Evolutionary conservation across 2,113 vertebrate genomes (phyloP).

Genomic region (Ahaetulla prasina): DNA sequence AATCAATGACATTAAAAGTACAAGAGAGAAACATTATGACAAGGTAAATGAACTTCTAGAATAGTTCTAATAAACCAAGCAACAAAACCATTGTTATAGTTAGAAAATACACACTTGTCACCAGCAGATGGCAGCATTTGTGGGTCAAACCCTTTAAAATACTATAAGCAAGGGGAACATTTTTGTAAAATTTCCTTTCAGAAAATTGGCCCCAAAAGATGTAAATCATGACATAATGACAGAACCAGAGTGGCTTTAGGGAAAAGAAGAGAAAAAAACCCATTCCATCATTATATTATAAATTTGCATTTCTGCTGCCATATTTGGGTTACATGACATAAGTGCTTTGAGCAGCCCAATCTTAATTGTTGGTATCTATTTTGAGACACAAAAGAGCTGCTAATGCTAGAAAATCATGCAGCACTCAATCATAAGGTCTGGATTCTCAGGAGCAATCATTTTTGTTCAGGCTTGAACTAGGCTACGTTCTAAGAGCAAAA

Average conservation of each 20-base stretch:
- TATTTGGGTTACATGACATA: neutral
- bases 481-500: neutral
- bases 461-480: neutral
- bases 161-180: neutral
- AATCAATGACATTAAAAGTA: neutral
- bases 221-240: neutral
- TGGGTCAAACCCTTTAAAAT: neutral
- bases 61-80: neutral
- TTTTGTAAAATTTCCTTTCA: neutral
- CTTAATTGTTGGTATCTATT: neutral
- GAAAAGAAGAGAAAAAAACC: neutral
- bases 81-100: neutral
- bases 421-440: neutral
- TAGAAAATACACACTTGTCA: neutral
- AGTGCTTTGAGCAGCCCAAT: neutral
- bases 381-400: neutral
- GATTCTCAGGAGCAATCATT: neutral
- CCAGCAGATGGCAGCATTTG: neutral
- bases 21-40: neutral
- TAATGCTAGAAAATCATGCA: neutral
- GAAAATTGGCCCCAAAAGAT: neutral
- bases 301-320: neutral
- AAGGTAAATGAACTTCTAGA: neutral
- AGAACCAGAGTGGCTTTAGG: neutral
- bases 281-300: neutral